Evolutionary conservation across 2,888 invertebrate species (phyloP), one percentile per base, ranked within the genome.

Genomic region (Mantis religiosa): DNA sequence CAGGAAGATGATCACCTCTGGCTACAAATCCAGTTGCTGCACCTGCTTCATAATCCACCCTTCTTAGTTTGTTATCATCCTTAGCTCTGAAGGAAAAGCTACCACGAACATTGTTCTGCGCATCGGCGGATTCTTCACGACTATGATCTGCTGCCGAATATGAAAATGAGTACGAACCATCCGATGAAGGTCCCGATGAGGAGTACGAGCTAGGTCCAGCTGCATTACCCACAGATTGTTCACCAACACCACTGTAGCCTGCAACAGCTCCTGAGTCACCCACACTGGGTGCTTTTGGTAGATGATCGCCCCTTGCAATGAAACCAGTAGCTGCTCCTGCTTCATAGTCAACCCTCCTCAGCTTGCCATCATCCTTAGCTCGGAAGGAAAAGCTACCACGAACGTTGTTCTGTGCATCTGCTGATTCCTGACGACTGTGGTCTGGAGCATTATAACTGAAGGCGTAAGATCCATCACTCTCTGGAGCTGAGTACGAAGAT

Each of bases 81-180:
- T 90, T 90, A 20, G 91, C 90, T 47, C 89, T 89, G 88, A 91
- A 92, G 14, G 91, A 89, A 89, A 90, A 91, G 82, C 89, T 90
- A 0, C 91, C 91, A 27, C 82, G 87, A 1, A 91, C 92, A 90
- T 92, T 92, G 82, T 92, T 92, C 25, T 91, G 89, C 20, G 91
- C 90, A 91, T 93, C 93, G 71, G 92, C 91, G 84, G 91, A 91
- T 91, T 93, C 93, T n/a, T 91, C 91, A 71, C 93, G 92, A n/a
- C 92, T 90, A 88, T 92, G 92, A 89, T 92, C 92, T 87, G 91
- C 92, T 3, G 92, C 92, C 84, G 91, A 91, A 82, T 92, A 92
- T 81, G 92, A 91, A 88, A 93, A 93, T 30, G 91, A 92, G 85
- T 91, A 92, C 0, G 92, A 91, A 25, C 91, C 92, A 88, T 92